Conservation (phyloP, 2,797 vertebrate species). For the Oreortyx pictus region DNA sequence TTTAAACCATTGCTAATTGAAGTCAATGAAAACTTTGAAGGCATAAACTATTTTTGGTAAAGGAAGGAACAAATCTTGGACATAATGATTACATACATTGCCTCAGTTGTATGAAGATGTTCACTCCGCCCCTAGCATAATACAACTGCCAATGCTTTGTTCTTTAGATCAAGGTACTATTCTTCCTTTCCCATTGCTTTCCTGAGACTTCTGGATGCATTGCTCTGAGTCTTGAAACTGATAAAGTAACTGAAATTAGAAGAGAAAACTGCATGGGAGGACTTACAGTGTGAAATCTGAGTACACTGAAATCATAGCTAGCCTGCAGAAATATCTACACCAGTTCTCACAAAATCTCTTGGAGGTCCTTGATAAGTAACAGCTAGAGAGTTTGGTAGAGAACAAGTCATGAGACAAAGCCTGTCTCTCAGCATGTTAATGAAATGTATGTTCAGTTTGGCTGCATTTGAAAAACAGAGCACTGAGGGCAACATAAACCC, state of each 20-base stretch:
- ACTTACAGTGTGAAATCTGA: background rate
- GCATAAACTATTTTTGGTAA: background rate
- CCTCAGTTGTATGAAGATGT: background rate
- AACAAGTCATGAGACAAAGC: conserved; percentile 26
- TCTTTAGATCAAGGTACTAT: background rate
- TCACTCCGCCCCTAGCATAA: background rate
- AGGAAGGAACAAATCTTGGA: background rate
- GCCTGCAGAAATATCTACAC: background rate
- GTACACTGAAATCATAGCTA: background rate
- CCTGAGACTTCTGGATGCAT: background rate
- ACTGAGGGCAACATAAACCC: conserved; percentile 48
- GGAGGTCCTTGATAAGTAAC: conserved; percentile 3
- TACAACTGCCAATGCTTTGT: background rate
- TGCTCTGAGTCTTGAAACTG: background rate
- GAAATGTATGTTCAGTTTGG: conserved; percentile 33
- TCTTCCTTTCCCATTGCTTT: background rate
- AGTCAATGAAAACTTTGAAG: background rate
- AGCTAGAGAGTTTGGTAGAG: conserved; percentile 30
- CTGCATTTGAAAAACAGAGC: conserved; percentile 8
- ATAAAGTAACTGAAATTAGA: background rate
- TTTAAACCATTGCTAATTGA: background rate
- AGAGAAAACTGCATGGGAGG: background rate
- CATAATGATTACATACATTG: background rate
- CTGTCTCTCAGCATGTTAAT: conserved; percentile 17
- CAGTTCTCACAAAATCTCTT: background rate